A percentile compares a stretch with the other conserved stretches of the same genome.
These are phyloP conservation scores for Drosophila pachea DNA, from an alignment of 1,140 invertebrate genomes.

Conservation along the genomic window DNA sequence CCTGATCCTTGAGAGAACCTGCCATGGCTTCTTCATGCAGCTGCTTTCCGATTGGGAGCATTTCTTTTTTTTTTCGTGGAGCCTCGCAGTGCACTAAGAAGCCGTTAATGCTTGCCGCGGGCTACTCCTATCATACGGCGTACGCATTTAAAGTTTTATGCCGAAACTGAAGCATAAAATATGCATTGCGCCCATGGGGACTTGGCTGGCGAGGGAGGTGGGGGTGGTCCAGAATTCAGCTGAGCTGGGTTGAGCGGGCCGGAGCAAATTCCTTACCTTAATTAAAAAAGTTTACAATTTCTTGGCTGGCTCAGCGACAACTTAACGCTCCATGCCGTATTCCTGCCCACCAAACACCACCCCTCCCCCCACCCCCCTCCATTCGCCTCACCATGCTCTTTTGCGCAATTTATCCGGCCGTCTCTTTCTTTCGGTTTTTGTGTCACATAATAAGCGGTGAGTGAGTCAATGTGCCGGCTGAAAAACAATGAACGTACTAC, in stretches of 20 bases:
- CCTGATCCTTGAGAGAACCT: too few species aligned
- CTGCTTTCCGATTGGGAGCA: background rate
- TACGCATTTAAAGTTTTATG: slow-evolving; percentile 15
- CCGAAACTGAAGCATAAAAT: slow-evolving; percentile 24
- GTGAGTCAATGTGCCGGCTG: slow-evolving; percentile 61
- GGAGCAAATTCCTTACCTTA: slow-evolving; percentile 69
- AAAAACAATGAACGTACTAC: slow-evolving; percentile 60
- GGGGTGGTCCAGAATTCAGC: slow-evolving; percentile 32
- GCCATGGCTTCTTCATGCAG: too few species aligned
- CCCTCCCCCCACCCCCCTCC: background rate
- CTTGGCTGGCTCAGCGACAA: slow-evolving; percentile 53
- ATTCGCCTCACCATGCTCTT: slow-evolving; percentile 6
- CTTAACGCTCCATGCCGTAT: slow-evolving; percentile 20
- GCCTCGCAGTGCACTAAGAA: background rate
- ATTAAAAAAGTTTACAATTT: slow-evolving; percentile 74
- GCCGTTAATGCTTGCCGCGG: background rate
- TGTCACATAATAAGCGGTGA: slow-evolving; percentile 67
- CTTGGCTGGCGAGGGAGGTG: background rate
- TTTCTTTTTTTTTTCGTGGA: background rate
- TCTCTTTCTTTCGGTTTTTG: slow-evolving; percentile 12
- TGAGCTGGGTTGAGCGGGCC: slow-evolving; percentile 30
- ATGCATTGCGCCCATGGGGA: slow-evolving; percentile 19
- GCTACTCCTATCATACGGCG: slow-evolving; percentile 3
- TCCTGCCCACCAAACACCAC: background rate
- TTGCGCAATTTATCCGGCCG: background rate